Evolutionary conservation across 2,113 vertebrate species (phyloP).

Genomic region (Paracanthobrama guichenoti): DNA sequence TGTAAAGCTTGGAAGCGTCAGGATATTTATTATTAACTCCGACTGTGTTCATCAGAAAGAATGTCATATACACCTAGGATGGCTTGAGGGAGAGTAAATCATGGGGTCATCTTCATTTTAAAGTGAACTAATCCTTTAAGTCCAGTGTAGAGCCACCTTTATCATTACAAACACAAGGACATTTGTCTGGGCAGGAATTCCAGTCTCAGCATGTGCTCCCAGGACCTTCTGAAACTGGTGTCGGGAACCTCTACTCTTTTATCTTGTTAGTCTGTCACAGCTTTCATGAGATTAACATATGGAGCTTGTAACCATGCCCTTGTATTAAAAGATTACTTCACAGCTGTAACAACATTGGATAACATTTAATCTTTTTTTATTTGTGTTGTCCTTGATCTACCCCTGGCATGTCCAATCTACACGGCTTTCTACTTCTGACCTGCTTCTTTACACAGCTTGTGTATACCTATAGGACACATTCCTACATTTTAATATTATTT

Average conservation of each 20-base stretch:
- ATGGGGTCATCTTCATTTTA: too few relatives aligned
- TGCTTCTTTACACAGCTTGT: not conserved
- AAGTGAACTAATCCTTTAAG: too few relatives aligned
- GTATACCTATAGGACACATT: not conserved
- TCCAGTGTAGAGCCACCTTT: not conserved
- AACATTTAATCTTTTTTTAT: not conserved
- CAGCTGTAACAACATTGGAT: constrained; percentile 4
- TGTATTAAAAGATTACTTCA: constrained; percentile 2
- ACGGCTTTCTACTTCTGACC: not conserved
- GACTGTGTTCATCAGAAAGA: too few relatives aligned
- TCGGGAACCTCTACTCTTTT: not conserved
- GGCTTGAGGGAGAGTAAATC: too few relatives aligned
- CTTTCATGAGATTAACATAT: not conserved
- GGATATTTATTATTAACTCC: too few relatives aligned
- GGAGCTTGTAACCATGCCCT: not conserved
- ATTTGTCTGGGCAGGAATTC: not conserved
- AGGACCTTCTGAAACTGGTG: not conserved
- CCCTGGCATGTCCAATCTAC: not conserved
- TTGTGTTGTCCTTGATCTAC: not conserved
- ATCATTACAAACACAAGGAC: not conserved
- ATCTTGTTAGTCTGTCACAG: not conserved
- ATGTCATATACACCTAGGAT: too few relatives aligned
- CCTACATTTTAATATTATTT: not conserved
- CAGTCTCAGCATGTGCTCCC: not conserved
- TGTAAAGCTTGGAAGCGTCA: too few relatives aligned